Evolutionary conservation across 2,113 vertebrate species (phyloP).

Genomic region (Cnemophilus loriae): DNA sequence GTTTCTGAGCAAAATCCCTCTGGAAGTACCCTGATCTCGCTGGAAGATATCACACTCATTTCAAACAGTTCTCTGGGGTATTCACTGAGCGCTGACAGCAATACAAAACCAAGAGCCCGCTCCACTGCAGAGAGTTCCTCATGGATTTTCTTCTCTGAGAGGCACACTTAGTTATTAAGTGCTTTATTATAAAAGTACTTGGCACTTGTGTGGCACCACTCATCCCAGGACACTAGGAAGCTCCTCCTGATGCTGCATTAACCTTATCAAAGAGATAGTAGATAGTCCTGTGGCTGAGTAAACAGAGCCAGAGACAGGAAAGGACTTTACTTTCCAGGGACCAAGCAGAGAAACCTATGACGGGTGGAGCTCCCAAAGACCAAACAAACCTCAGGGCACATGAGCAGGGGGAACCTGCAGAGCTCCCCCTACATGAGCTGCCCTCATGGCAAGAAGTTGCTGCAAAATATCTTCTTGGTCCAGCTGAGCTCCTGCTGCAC

Average conservation of each 20-base stretch:
- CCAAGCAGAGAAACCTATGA: background rate
- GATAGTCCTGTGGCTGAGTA: background rate
- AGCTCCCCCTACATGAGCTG: accelerated
- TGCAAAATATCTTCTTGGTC: background rate
- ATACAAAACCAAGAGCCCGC: background rate
- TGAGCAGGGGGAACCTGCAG: background rate
- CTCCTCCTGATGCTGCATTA: background rate
- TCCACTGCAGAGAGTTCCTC: background rate
- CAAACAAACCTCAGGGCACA: background rate
- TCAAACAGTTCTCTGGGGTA: background rate
- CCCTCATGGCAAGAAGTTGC: background rate
- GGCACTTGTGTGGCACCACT: background rate
- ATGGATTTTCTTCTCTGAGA: background rate
- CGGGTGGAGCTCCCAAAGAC: background rate
- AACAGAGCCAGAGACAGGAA: background rate
- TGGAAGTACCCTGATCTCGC: slow-evolving; percentile 17
- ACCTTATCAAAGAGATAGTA: background rate
- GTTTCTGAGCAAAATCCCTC: slow-evolving; percentile 6
- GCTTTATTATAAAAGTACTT: background rate
- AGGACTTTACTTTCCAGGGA: background rate
- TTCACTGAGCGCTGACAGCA: background rate
- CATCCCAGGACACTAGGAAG: background rate
- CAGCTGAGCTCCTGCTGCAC: background rate
- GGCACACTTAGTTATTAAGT: background rate
- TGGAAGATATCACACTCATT: background rate